Evolutionary conservation across 2,888 invertebrate genomes (phyloP), one percentile per base, ranked within the genome.

Genomic region (Sphecodes monilicornis): DNA sequence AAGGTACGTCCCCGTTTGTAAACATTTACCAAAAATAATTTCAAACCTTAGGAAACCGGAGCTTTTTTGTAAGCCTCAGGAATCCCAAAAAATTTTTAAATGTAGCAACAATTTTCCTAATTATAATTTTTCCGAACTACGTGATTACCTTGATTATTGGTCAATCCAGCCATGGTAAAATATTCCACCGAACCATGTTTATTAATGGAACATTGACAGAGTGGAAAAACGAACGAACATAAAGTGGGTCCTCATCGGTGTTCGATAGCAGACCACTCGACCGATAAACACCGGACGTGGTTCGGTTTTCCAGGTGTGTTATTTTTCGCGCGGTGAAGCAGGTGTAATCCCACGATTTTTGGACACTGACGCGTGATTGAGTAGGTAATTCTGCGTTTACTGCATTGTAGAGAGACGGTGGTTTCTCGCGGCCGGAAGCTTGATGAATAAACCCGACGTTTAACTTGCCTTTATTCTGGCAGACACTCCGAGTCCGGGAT

Each of bases 141-240:
- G 50, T 50, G 50, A 0, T 22, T 22, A 8, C 3, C 22, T 50
- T 22, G 22, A 22, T 10, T 50, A 50, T 8, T 3, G 50, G 22
- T 22, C 10, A 22, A 50, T 22, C 50, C 1, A 50, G 8, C 50
- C 50, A 18, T 10, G 10, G 8, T 22, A 0, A 8, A 22, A 10
- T 22, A 50, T 50, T 22, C 8, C 22, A 22, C 50, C 22, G 50
- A 50, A 0, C 3, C 10, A 22, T 22, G 10, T 50, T 50, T 50
- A 66, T 22, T 10, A 36, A 36, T 10, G 36, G 66, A 66, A 66
- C 36, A 66, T 66, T 36, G 66, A 66, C 66, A 66, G 66, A 39
- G 32, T 66, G 66, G 36, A 11, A 36, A 36, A 66, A 32, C 66
- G 4, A 66, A 39, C n/a, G 36, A 39, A 16, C 3, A 10, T 4